Conservation (phyloP, 2,113 vertebrate genomes). For the Chauna torquata region DNA sequence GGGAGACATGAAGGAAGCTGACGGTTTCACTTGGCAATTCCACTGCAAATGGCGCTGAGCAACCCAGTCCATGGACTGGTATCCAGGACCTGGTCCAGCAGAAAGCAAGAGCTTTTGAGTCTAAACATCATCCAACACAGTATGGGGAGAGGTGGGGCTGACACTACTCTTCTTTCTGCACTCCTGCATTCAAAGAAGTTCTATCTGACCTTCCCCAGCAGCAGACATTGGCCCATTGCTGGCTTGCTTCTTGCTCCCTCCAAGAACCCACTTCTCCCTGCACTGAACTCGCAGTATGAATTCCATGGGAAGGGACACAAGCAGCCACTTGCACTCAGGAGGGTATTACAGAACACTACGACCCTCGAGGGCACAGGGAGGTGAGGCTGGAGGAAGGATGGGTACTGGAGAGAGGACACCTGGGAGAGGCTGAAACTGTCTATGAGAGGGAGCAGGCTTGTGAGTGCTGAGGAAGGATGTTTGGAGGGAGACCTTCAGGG, state of each 20-base stretch:
- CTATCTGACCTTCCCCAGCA: not conserved
- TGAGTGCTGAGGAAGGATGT: not conserved
- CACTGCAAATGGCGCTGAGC: not conserved
- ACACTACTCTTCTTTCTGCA: not conserved
- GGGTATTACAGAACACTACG: not conserved
- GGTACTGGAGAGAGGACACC: not conserved
- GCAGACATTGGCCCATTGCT: not conserved
- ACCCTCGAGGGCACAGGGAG: not conserved
- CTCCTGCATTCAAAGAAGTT: not conserved
- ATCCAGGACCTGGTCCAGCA: not conserved
- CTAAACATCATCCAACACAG: fast-evolving
- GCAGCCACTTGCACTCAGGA: not conserved
- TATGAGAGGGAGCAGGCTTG: not conserved
- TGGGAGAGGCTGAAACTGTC: not conserved
- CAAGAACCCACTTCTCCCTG: not conserved
- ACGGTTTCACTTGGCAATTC: not conserved
- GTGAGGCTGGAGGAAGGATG: not conserved
- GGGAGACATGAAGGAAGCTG: not conserved
- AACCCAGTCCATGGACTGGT: not conserved
- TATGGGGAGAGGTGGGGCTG: not conserved
- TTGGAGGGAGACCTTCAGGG: not conserved
- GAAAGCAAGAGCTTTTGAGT: not conserved
- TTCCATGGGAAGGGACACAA: not conserved
- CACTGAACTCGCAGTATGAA: not conserved
- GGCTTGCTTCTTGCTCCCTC: not conserved